Percentiles rank a stretch among this genome's conserved stretches.
These are phyloP conservation scores for Triplophysa tibetana DNA, from an alignment of 2,113 vertebrate genomes.

Conservation along the genomic window DNA sequence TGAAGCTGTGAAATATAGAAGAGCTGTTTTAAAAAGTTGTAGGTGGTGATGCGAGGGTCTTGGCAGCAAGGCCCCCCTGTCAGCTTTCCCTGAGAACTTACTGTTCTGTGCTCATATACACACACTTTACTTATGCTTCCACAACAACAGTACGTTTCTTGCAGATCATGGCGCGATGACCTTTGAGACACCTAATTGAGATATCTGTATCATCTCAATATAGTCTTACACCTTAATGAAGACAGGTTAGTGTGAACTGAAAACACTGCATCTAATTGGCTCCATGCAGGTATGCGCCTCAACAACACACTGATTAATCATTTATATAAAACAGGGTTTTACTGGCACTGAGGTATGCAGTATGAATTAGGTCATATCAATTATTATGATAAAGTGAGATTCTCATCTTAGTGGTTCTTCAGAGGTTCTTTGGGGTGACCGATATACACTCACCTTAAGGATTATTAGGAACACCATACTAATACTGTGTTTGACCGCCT, in stretches of 20 bases:
- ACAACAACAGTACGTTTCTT: conserved; percentile 9
- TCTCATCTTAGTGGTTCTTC: neutral
- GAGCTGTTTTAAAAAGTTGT: conserved; percentile 27
- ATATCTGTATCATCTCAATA: conserved; percentile 24
- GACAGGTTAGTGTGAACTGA: conserved; percentile 29
- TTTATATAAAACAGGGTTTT: conserved; percentile 18
- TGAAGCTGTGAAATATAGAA: conserved; percentile 37
- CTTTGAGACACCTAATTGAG: conserved; percentile 36
- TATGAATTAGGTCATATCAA: neutral
- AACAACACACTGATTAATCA: conserved; percentile 20
- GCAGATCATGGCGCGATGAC: conserved; percentile 23
- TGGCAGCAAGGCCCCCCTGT: neutral
- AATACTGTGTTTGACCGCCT: no score
- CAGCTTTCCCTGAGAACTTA: conserved; percentile 15
- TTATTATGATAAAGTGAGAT: neutral
- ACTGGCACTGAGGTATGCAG: conserved; percentile 1
- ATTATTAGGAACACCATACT: no score
- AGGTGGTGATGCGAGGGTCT: conserved; percentile 11
- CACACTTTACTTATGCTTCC: neutral
- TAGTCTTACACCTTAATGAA: conserved; percentile 32
- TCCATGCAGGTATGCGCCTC: conserved; percentile 44
- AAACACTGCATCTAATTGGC: conserved; percentile 49
- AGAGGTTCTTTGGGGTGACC: no score
- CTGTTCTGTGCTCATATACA: conserved; percentile 3
- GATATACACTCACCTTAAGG: no score